Evolutionary conservation across 1,140 invertebrate genomes (phyloP), one percentile per base, ranked within the genome.

Genomic region (Papilio xuthus): DNA sequence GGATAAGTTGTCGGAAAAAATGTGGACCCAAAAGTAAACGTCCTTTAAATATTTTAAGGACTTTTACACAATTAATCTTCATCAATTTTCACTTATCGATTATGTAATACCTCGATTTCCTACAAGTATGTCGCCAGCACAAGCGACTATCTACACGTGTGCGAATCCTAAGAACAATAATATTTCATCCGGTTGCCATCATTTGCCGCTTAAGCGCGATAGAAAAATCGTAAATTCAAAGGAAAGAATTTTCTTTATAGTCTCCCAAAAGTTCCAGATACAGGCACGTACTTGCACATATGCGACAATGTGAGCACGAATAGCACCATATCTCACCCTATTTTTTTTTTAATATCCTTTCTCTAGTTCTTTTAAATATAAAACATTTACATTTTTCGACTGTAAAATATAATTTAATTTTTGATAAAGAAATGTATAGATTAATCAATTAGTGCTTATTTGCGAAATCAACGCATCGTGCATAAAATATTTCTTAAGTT

Each of bases 201-300:
- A 89, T 89, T 90, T 81, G 85, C 83, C 85, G 82, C 86, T 89
- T 88, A 85, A 88, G 84, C 86, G 84, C 86, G 86, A 89, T 89
- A 90, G 85, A 83, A 84, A 90, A 91, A 89, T 92, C 88, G 85
- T 88, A 88, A 90, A 90, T 88, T 88, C 82, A 78, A 83, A 74
- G 80, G 76, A 85, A 86, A 85, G 83, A 90, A 88, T 86, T 89
- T 90, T 88, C 85, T 88, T 89, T 86, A 89, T 87, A 85, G 83
- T 85, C 82, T 84, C 83, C 85, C 83, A 87, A 90, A 89, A 85
- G 85, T 86, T 89, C 85, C 83, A 79, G 82, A 85, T 83, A 85
- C 84, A 88, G 85, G 85, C 82, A 89, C 86, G 85, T 89, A 85
- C 80, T 82, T 83, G 82, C 85, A 81, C 83, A 83, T 80, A 85